phyloP scores from a whole-genome alignment of 2,888 invertebrate genomes.

The Prosopocoilus inquinatus region DNA sequence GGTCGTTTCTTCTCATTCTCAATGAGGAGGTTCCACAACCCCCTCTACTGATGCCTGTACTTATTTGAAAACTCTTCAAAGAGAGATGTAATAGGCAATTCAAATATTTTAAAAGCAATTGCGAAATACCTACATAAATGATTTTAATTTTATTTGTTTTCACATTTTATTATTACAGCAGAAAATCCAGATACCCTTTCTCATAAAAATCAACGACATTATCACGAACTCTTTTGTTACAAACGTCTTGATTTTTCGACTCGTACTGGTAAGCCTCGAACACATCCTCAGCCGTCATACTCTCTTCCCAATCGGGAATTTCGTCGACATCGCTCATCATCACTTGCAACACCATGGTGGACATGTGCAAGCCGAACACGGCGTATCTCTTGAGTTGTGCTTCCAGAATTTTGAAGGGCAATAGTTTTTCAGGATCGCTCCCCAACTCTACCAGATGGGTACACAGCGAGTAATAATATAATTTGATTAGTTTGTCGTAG shows the following conservation, averaged over 20 bases:
- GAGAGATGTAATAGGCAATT: too few species aligned
- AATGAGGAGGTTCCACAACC: too few species aligned
- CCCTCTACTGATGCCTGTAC: too few species aligned
- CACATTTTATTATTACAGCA: not conserved
- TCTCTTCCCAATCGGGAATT: conserved; percentile 29
- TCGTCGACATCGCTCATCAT: conserved; percentile 33
- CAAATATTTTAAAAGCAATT: too few species aligned
- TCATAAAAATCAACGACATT: conserved; percentile 19
- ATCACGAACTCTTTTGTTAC: conserved; percentile 21
- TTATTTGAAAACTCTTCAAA: too few species aligned
- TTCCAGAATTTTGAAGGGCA: conserved; percentile 32
- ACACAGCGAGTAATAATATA: conserved; percentile 37
- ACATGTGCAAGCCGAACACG: conserved; percentile 29
- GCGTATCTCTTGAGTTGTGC: conserved; percentile 34
- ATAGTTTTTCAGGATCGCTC: conserved; percentile 32
- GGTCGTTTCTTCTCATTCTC: too few species aligned
- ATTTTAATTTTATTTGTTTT: not conserved
- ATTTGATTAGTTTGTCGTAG: conserved; percentile 34
- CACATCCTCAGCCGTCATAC: conserved; percentile 1
- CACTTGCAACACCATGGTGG: conserved; percentile 30
- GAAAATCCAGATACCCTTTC: conserved; percentile 13
- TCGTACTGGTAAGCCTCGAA: conserved; percentile 5
- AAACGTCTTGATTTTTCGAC: conserved; percentile 18
- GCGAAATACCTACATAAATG: too few species aligned
- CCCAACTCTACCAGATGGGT: conserved; percentile 29